Conservation (phyloP, 2,888 invertebrate genomes). For the Sylvicola cinctus region DNA sequence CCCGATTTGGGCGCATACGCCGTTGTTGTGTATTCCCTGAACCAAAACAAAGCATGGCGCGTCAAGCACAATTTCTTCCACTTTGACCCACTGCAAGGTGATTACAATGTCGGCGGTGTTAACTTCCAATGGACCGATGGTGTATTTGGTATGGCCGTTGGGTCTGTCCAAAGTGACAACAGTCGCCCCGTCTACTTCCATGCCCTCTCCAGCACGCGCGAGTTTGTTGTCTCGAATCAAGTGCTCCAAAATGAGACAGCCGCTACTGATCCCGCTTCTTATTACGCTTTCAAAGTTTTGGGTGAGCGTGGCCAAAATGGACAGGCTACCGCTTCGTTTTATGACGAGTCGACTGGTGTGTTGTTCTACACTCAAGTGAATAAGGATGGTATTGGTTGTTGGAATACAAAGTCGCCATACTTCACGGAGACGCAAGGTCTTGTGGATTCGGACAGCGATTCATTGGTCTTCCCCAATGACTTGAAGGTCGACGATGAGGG, state of each 20-base stretch:
- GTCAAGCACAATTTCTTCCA: slow-evolving; percentile 65
- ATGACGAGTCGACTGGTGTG: slow-evolving; percentile 44
- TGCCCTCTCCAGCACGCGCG: slow-evolving; percentile 56
- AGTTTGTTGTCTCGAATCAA: slow-evolving; percentile 56
- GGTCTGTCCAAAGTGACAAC: slow-evolving; percentile 33
- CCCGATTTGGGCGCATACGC: slow-evolving; percentile 60
- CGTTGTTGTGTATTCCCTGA: slow-evolving; percentile 54
- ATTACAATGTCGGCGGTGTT: slow-evolving; percentile 54
- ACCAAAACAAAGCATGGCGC: slow-evolving; percentile 55
- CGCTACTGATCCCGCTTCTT: slow-evolving; percentile 42
- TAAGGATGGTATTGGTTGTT: slow-evolving; percentile 58
- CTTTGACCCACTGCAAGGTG: slow-evolving; percentile 58
- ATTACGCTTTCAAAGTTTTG: slow-evolving; percentile 46
- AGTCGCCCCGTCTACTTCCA: slow-evolving; percentile 58
- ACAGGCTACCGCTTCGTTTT: slow-evolving; percentile 53
- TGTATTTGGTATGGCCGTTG: slow-evolving; percentile 52
- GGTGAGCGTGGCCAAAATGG: slow-evolving; percentile 50
- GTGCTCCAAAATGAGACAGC: slow-evolving; percentile 50
- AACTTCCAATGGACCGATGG: slow-evolving; percentile 78
- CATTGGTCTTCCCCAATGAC: slow-evolving; percentile 59
- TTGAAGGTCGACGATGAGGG: slow-evolving; percentile 43
- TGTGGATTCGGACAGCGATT: slow-evolving; percentile 42
- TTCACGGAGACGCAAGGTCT: slow-evolving; percentile 42
- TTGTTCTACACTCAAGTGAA: slow-evolving; percentile 61
- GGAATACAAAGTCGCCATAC: slow-evolving; percentile 48